These are phyloP conservation scores for Drosophila takahashii DNA, from an alignment of 1,140 invertebrate genomes.

Conservation along the genomic window DNA sequence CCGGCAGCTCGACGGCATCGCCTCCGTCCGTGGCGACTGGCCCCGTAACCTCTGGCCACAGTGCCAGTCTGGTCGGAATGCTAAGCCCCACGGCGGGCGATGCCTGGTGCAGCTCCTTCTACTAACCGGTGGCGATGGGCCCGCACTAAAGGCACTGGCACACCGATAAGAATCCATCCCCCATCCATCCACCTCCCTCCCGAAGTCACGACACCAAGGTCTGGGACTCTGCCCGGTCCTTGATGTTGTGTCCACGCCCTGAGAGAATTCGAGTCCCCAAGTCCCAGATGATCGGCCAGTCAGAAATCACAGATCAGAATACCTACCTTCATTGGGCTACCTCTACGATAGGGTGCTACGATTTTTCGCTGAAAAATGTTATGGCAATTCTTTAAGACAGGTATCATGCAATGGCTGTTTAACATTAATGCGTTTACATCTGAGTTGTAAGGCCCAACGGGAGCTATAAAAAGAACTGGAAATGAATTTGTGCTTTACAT, in stretches of 20 bases:
- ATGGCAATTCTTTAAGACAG: neutral
- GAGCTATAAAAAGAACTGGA: too few relatives aligned
- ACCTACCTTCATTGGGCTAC: slow-evolving; percentile 1
- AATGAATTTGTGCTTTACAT: too few relatives aligned
- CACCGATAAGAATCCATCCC: slow-evolving; percentile 6
- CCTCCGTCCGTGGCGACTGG: slow-evolving; percentile 68
- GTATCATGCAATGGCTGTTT: neutral
- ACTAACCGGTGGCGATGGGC: slow-evolving; percentile 50
- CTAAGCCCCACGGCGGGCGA: slow-evolving; percentile 80
- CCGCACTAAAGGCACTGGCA: slow-evolving; percentile 45
- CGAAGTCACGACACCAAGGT: slow-evolving; percentile 23
- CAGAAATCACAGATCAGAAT: slow-evolving; percentile 42
- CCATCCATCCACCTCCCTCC: slow-evolving; percentile 6
- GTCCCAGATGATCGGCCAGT: slow-evolving; percentile 7
- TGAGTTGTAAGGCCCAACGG: too few relatives aligned
- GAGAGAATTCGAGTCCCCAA: slow-evolving; percentile 8
- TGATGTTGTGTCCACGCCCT: slow-evolving; percentile 26
- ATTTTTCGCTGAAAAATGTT: neutral
- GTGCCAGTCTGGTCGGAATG: slow-evolving; percentile 60
- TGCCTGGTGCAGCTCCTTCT: slow-evolving; percentile 83
- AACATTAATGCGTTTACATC: too few relatives aligned
- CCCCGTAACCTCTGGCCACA: slow-evolving; percentile 55
- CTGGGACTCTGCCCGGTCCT: slow-evolving; percentile 16
- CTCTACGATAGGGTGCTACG: slow-evolving; percentile 15
- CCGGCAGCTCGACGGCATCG: slow-evolving; percentile 55